These are phyloP conservation scores for Atta colombica DNA, from an alignment of 1,140 invertebrate genomes.

Conservation along the genomic window DNA sequence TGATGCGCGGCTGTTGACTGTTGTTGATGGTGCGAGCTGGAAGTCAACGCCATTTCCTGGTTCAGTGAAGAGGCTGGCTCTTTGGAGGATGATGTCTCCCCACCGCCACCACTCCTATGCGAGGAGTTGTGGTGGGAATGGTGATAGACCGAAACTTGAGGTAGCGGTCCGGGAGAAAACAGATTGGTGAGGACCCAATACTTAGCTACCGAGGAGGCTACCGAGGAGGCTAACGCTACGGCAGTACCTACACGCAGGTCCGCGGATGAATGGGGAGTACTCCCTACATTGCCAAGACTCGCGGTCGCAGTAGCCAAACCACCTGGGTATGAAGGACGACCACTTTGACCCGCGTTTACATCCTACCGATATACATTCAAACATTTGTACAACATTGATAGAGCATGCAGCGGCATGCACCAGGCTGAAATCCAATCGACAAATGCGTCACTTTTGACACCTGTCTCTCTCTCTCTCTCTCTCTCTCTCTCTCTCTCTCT, in stretches of 20 bases:
- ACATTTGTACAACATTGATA: constrained; percentile 86
- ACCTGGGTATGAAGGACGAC: constrained; percentile 84
- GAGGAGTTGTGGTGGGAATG: constrained; percentile 83
- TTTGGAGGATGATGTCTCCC: constrained; percentile 80
- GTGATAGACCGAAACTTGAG: constrained; percentile 86
- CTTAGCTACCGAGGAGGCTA: constrained; percentile 87
- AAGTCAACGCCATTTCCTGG: constrained; percentile 84
- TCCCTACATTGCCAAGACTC: constrained; percentile 84
- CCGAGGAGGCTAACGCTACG: constrained; percentile 86
- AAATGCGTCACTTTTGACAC: constrained; percentile 76
- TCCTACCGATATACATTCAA: constrained; percentile 86
- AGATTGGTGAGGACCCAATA: constrained; percentile 87
- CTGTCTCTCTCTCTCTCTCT: constrained; percentile 16
- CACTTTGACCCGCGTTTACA: constrained; percentile 85
- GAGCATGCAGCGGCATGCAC: constrained; percentile 84
- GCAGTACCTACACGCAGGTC: constrained; percentile 87
- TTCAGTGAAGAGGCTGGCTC: constrained; percentile 79
- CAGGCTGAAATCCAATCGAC: constrained; percentile 79
- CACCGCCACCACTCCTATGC: constrained; percentile 77
- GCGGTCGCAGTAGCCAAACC: constrained; percentile 81
- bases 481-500: not conserved
- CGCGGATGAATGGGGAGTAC: constrained; percentile 82
- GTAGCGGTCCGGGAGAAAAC: constrained; percentile 87
- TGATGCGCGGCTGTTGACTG: constrained; percentile 82
- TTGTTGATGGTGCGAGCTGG: constrained; percentile 82